Conservation (phyloP, 92 coral and sea anemone species). For the Porites divaricata region DNA sequence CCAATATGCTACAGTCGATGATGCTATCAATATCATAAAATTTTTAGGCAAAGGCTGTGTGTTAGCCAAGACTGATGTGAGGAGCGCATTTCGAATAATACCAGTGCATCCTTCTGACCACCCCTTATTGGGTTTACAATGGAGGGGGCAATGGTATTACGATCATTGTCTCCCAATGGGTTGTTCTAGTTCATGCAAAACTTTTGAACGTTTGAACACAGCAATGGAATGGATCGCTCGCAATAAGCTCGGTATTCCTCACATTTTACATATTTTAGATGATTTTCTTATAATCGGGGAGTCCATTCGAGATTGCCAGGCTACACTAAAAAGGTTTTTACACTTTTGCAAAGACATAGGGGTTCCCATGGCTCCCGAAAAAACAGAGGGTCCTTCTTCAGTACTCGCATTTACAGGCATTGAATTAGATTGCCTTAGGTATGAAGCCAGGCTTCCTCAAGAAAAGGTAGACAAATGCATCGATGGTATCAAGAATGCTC, state of each 20-base stretch:
- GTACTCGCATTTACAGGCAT: slow-evolving; percentile 48
- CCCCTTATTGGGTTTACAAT: no score
- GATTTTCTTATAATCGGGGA: slow-evolving; percentile 44
- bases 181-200: slow-evolving; percentile 47
- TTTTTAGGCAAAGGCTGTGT: no score
- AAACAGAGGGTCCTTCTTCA: slow-evolving; percentile 52
- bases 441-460: slow-evolving; percentile 23
- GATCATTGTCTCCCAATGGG: slow-evolving; percentile 50
- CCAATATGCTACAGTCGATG: no score
- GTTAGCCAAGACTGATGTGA: no score
- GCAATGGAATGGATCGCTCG: slow-evolving; percentile 53
- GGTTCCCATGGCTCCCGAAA: slow-evolving; percentile 62
- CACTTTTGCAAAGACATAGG: slow-evolving; percentile 32
- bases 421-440: slow-evolving; percentile 32
- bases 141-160: slow-evolving; percentile 26
- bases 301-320: slow-evolving; percentile 4
- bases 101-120: no score
- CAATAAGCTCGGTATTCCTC: slow-evolving; percentile 23
- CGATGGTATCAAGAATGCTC: slow-evolving; percentile 8
- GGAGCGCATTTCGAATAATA: no score
- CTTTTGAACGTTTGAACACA: slow-evolving; percentile 46
- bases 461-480: slow-evolving; percentile 35
- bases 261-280: slow-evolving; percentile 35
- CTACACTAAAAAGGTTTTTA: slow-evolving; percentile 9
- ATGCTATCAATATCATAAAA: no score